These are phyloP conservation scores for Zalophus californianus DNA, from an alignment of 2,797 vertebrate species.

Conservation along the genomic window DNA sequence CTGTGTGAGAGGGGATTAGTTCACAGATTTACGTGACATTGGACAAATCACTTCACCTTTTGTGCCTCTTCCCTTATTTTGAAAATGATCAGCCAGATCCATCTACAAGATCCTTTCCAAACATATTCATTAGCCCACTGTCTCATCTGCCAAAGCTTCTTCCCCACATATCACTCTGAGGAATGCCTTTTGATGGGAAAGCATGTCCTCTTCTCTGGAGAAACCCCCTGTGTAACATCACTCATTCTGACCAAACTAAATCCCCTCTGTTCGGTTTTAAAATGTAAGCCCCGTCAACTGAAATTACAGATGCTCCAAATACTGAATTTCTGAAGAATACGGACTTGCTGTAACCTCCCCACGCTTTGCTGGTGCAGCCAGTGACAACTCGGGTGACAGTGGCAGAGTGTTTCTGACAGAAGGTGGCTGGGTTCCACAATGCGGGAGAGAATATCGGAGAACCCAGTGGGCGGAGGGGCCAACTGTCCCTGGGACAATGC, in stretches of 20 bases:
- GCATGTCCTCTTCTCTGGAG: not conserved
- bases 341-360: constrained; percentile 54
- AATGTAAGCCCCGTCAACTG: not conserved
- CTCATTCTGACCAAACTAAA: constrained; percentile 8
- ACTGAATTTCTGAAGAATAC: not conserved
- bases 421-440: constrained; percentile 70
- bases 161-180: not conserved
- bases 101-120: not conserved
- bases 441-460: constrained; percentile 65
- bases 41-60: not conserved
- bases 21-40: not conserved
- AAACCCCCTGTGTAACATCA: not conserved
- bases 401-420: constrained; percentile 78
- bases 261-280: not conserved
- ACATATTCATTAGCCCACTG: not conserved
- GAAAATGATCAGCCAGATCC: not conserved
- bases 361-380: constrained; percentile 69
- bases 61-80: not conserved
- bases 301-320: not conserved
- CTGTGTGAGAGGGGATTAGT: not conserved
- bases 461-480: constrained; percentile 35
- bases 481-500: constrained; percentile 28
- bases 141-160: not conserved
- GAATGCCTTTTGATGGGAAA: constrained; percentile 5
- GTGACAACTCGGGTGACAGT: constrained; percentile 68